Evolutionary conservation across 1,140 invertebrate species (phyloP).

Genomic region (Parasteatoda tepidariorum): DNA sequence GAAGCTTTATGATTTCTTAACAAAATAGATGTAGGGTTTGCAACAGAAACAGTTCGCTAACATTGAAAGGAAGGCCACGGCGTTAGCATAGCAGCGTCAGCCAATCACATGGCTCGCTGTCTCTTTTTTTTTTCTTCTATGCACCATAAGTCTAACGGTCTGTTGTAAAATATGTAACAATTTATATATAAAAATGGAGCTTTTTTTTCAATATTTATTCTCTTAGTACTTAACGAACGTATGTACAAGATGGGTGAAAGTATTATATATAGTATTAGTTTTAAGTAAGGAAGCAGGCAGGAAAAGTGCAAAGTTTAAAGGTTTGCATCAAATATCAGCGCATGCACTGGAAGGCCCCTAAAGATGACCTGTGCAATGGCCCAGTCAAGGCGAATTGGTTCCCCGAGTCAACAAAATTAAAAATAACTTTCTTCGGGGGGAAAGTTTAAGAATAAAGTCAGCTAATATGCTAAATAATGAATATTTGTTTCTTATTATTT

Average conservation of each 20-base stretch:
- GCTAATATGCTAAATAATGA: constrained; percentile 52
- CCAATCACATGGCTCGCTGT: constrained; percentile 46
- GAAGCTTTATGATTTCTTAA: constrained; percentile 60
- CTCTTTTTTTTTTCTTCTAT: constrained; percentile 36
- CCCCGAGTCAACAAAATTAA: constrained; percentile 26
- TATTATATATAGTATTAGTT: constrained; percentile 41
- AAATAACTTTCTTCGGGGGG: constrained; percentile 13
- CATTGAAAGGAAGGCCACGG: constrained; percentile 60
- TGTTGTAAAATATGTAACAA: constrained; percentile 61
- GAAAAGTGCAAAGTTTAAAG: constrained; percentile 58
- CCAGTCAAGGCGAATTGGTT: constrained; percentile 48
- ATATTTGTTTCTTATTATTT: constrained; percentile 36
- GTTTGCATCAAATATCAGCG: constrained; percentile 52
- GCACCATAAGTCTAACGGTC: constrained; percentile 59
- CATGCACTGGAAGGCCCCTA: constrained; percentile 60
- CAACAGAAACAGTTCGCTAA: constrained; percentile 61
- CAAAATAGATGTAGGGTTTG: constrained; percentile 61
- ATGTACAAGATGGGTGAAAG: constrained; percentile 61
- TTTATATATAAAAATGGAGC: constrained; percentile 61
- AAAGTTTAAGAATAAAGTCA: constrained; percentile 39
- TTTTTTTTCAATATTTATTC: constrained; percentile 30
- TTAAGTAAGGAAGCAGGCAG: constrained; percentile 59
- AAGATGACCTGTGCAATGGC: constrained; percentile 53
- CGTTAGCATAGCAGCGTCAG: constrained; percentile 57
- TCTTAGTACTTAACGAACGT: constrained; percentile 59